phyloP scores from a whole-genome alignment of 2,797 vertebrate genomes.

The Australoheros facetus region DNA sequence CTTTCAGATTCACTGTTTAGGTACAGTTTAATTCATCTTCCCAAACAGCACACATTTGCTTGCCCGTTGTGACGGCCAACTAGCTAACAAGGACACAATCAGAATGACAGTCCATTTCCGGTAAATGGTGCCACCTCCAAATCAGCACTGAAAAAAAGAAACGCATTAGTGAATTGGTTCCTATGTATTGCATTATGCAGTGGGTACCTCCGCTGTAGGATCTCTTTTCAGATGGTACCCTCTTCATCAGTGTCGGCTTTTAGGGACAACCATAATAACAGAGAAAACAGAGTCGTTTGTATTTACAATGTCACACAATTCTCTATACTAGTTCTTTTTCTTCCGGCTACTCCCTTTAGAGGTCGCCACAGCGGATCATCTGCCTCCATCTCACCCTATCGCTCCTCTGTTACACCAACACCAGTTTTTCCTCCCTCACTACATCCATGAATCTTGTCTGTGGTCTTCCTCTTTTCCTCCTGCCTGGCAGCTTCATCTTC shows the following conservation, averaged over 20 bases:
- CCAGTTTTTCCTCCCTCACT: too few relatives aligned
- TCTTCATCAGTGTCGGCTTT: neutral
- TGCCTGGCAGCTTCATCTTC: too few relatives aligned
- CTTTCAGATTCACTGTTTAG: constrained; percentile 40
- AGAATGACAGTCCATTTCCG: constrained; percentile 76
- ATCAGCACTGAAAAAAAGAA: constrained; percentile 40
- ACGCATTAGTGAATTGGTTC: constrained; percentile 11
- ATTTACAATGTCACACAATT: too few relatives aligned
- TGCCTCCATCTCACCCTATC: too few relatives aligned
- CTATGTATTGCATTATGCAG: neutral
- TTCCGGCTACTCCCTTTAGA: too few relatives aligned
- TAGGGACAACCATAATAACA: neutral
- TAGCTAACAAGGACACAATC: constrained; percentile 82
- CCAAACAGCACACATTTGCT: constrained; percentile 62
- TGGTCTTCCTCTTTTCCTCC: too few relatives aligned
- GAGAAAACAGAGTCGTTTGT: neutral
- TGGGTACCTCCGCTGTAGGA: neutral
- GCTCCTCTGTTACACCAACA: too few relatives aligned
- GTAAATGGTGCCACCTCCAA: constrained; percentile 57
- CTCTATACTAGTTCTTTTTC: too few relatives aligned
- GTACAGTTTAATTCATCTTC: constrained; percentile 72
- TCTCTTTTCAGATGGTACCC: neutral
- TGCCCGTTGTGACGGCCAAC: constrained; percentile 41
- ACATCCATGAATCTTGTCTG: too few relatives aligned
- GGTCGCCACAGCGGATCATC: too few relatives aligned